phyloP scores from a whole-genome alignment of 2,888 invertebrate genomes.

The Drosophila pseudotalamancana region DNA sequence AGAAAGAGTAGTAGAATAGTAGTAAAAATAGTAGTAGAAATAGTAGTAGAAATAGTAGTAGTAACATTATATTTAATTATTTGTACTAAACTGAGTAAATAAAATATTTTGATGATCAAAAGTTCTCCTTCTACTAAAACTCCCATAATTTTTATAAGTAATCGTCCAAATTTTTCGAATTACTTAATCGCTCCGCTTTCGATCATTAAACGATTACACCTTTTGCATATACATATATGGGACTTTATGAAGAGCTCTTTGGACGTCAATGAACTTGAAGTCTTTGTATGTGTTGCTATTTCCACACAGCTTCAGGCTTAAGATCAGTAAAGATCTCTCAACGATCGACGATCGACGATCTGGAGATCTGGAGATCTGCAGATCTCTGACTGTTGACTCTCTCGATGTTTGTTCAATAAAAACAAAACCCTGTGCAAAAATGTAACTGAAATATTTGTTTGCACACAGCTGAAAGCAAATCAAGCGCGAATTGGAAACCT shows the following conservation, averaged over 20 bases:
- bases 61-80: too few species aligned
- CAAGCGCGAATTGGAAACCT: constrained; percentile 42
- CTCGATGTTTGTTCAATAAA: constrained; percentile 65
- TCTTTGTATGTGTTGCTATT: constrained; percentile 11
- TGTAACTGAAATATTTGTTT: constrained; percentile 73
- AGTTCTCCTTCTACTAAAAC: background rate
- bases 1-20: background rate
- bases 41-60: background rate
- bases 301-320: constrained; percentile 6
- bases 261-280: constrained; percentile 64
- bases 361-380: too few species aligned
- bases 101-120: background rate
- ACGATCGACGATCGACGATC: constrained; percentile 21
- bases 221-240: background rate
- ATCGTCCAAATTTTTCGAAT: background rate
- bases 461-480: constrained; percentile 57
- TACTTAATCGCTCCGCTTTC: background rate
- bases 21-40: background rate
- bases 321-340: constrained; percentile 8
- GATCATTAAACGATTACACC: constrained; percentile 22
- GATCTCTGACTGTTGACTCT: constrained; percentile 54
- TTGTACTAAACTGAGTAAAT: too few species aligned
- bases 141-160: background rate
- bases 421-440: constrained; percentile 60
- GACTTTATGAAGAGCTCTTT: constrained; percentile 11